Evolutionary conservation across 2,113 vertebrate genomes (phyloP), one percentile per base, ranked within the genome.

Genomic region (Picathartes gymnocephalus): DNA sequence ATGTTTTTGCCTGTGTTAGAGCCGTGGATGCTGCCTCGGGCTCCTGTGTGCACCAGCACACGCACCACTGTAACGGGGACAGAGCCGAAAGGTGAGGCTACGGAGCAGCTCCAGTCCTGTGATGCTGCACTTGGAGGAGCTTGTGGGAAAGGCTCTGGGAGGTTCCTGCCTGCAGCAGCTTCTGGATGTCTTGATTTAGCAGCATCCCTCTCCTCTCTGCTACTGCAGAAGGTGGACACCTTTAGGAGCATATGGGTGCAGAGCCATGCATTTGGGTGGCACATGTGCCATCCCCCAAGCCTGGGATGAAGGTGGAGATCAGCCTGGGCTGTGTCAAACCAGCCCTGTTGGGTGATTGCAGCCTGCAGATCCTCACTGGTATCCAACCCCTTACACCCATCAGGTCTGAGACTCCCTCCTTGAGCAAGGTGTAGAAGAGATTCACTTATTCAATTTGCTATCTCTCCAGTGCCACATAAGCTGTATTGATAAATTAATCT

Each of bases 401-500:
- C 1, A 3, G 91, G 88, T 79, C 61, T 20, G 91, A 81, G 90
- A 30, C 71, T 88, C 72, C 40, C 48, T 74, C 40, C 79, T 70
- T 39, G 54, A 31, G 50, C 79, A 87, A 96, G 95, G 96, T 96
- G 90, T 90, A 66, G 45, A 93, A 81, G 91, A 92, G 93, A 92
- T 96, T 94, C 90, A 80, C 73, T 94, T 86, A 72, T 93, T 97
- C 92, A 64, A 95, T 96, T 86, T 86, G 25, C 87, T 97, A 94
- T 97, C 97, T 97, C 96, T 97, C 94, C 71, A 74, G 88, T 62
- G 92, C 92, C 95, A 92, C 94, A 81, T 97, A 96, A 98, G 95
- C 97, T 73, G 90, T 98, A 98, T 98, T 97, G 98, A 98, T 98
- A 97, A 97, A 97, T 97, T 98, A 97, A 98, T 98, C 97, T 97